These are phyloP conservation scores for Epinephelus coioides DNA, from an alignment of 2,797 vertebrate species.

Conservation along the genomic window DNA sequence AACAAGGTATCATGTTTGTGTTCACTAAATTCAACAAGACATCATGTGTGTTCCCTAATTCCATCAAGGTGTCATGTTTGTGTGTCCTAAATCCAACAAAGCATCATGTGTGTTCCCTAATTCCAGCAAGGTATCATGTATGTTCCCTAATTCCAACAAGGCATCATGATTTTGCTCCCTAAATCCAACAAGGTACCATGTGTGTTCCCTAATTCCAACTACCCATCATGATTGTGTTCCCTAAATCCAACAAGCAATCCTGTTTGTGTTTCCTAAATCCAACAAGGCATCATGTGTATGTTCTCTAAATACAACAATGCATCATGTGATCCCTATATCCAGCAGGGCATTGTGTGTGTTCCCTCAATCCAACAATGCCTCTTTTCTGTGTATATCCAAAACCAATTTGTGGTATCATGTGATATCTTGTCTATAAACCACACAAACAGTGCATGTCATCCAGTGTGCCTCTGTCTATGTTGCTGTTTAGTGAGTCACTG, in stretches of 20 bases:
- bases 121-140: background rate
- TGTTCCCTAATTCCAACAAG: background rate
- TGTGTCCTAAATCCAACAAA: background rate
- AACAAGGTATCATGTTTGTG: no score
- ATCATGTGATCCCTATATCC: background rate
- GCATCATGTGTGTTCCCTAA: background rate
- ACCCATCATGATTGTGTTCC: background rate
- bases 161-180: no score
- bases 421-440: background rate
- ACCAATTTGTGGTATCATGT: background rate
- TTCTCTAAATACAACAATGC: background rate
- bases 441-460: slow-evolving; percentile 13
- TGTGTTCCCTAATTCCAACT: background rate
- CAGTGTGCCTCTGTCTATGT: slow-evolving; percentile 22
- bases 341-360: background rate
- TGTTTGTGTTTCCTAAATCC: background rate
- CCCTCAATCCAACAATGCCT: background rate
- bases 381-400: background rate
- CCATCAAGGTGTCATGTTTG: no score
- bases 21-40: background rate
- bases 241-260: background rate
- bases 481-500: slow-evolving; percentile 63
- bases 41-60: no score
- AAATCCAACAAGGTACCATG: no score
- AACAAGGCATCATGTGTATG: background rate